Base-by-base conservation (phyloP, 2,888 invertebrate species). In the Drosophila sordidula region DNA sequence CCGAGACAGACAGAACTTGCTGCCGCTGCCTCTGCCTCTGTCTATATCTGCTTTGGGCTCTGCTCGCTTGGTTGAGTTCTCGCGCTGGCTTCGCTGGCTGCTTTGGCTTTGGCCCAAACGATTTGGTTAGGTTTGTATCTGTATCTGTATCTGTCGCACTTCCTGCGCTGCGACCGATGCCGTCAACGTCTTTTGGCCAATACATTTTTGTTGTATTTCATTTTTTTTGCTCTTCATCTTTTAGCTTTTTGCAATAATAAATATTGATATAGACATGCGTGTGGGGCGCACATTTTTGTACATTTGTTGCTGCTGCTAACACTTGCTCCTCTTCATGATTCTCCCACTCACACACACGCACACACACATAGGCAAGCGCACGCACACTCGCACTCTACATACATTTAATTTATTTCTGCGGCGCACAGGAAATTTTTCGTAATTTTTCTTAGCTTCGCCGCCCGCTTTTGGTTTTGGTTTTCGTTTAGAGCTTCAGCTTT, bases 101-200 rank as follows among this genome's bases (percentile, higher is more conserved):
- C 80, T 78, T 78, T 67, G 66, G 62, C 62, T 70, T 68, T 73
- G 68, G 80, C 74, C 83, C 81, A 85, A 85, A 79, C 75, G 82
- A 74, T 85, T 85, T 83, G 67, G 63, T 71, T 76, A 58, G 72
- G 71, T 73, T 64, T 66, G 67, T 84, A 79, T 81, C 59, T 79
- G 66, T 80, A 70, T 81, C 74, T 83, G 81, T 85, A 82, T 83
- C 83, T 83, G 83, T 83, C 83, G 83, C 83, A 86, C 83, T 86
- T 86, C 83, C 34, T 34, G 34, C 29, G 26, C 83, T 85, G 77
- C 65, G 65, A 22, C 29, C 56, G 18, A 18, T 26, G 36, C 47
- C 51, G 39, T 47, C 56, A 36, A 51, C 62, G 42, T 62, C 52
- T 61, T 67, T 69, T 57, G 32, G 44, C 11, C 11, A 32, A 34